Conservation (phyloP, 2,113 vertebrate species). For the Poecilia latipinna region DNA sequence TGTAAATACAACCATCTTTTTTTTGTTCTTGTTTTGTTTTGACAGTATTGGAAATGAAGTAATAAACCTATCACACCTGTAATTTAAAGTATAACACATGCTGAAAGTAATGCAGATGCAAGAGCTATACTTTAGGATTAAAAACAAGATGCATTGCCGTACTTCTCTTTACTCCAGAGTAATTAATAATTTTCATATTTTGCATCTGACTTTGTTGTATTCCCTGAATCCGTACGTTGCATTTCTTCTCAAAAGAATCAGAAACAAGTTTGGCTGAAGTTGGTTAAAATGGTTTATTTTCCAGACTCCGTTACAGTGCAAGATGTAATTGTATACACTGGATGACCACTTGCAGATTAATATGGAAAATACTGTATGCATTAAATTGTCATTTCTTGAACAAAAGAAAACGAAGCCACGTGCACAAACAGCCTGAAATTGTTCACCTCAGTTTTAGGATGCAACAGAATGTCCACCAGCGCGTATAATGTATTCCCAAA, state of each 20-base stretch:
- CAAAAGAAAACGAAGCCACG: not conserved
- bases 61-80: constrained; percentile 63
- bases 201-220: constrained; percentile 8
- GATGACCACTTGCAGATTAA: not conserved
- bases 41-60: constrained; percentile 72
- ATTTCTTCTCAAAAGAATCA: not conserved
- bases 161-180: not conserved
- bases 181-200: constrained; percentile 3
- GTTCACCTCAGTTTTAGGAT: constrained; percentile 41
- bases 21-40: constrained; percentile 28
- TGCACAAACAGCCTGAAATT: constrained; percentile 17
- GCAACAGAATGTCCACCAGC: constrained; percentile 37
- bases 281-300: constrained; percentile 9
- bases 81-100: constrained; percentile 38
- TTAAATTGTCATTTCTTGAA: constrained; percentile 5
- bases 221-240: not conserved
- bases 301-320: not conserved
- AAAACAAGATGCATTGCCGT: constrained; percentile 31
- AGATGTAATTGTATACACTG: constrained; percentile 17
- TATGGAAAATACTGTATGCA: not conserved
- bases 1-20: constrained; percentile 67
- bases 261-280: not conserved
- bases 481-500: constrained; percentile 25
- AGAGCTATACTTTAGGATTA: constrained; percentile 47
- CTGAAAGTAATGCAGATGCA: constrained; percentile 50